Conservation (phyloP, 1,140 invertebrate genomes). For the Melitaea cinxia region DNA sequence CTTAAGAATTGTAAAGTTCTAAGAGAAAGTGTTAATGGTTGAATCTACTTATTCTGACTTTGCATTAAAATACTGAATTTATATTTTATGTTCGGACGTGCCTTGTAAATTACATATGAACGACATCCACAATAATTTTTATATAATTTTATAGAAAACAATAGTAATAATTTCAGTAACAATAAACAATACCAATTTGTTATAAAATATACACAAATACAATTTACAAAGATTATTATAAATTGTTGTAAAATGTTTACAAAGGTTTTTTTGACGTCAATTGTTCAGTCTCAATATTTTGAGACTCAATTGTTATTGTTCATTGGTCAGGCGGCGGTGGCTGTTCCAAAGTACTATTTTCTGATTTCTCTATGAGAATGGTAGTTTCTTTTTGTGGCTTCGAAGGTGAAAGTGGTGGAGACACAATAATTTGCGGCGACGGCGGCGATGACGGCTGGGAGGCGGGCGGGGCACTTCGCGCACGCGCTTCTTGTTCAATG, state of each 20-base stretch:
- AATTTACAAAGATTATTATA: conserved; percentile 33
- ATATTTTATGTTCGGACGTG: conserved; percentile 14
- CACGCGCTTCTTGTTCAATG: conserved; percentile 53
- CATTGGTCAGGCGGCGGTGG: conserved; percentile 38
- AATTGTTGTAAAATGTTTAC: conserved; percentile 31
- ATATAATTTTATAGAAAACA: conserved; percentile 19
- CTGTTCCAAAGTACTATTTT: conserved; percentile 15
- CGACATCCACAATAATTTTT: not conserved
- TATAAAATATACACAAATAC: conserved; percentile 35
- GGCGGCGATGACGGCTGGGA: conserved; percentile 42
- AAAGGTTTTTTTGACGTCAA: conserved; percentile 24
- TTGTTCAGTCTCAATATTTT: conserved; percentile 17
- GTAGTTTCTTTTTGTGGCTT: conserved; percentile 48
- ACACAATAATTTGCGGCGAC: conserved; percentile 41
- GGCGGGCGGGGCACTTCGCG: conserved; percentile 60
- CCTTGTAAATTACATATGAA: conserved; percentile 4
- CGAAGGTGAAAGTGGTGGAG: conserved; percentile 37
- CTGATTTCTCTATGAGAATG: conserved; percentile 47
- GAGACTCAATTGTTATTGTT: conserved; percentile 28
- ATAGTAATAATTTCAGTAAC: conserved; percentile 34
- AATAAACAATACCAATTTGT: conserved; percentile 33
- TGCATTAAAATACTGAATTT: conserved; percentile 18
- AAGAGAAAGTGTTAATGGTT: conserved; percentile 26
- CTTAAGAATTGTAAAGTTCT: conserved; percentile 51
- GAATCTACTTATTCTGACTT: conserved; percentile 14